Percentiles rank a stretch among this genome's conserved stretches.
phyloP scores from a whole-genome alignment of 2,113 vertebrate species.

The Seriola rivoliana region DNA sequence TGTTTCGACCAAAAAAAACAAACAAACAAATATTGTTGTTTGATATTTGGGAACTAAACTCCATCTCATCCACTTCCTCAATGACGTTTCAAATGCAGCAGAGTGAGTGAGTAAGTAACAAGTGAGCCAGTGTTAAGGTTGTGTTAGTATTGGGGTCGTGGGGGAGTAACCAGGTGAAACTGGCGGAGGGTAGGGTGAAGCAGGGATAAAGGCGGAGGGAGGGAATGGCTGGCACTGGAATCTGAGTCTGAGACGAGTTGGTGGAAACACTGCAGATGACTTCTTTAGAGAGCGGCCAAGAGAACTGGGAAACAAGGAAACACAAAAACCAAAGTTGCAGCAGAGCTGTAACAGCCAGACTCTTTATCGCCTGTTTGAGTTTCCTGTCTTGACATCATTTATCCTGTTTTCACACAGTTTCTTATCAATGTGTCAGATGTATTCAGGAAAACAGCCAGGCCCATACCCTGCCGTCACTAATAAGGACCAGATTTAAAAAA shows the following conservation, averaged over 20 bases:
- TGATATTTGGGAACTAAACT: slow-evolving; percentile 14
- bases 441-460: background rate
- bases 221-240: too few relatives aligned
- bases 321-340: too few relatives aligned
- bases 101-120: background rate
- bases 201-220: too few relatives aligned
- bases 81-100: background rate
- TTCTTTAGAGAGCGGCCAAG: too few relatives aligned
- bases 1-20: background rate
- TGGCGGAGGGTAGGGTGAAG: too few relatives aligned
- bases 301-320: too few relatives aligned
- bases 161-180: too few relatives aligned
- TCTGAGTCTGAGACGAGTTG: too few relatives aligned
- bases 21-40: background rate
- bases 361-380: slow-evolving; percentile 7
- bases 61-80: slow-evolving; percentile 1
- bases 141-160: too few relatives aligned
- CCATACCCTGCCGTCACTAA: background rate
- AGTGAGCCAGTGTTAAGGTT: background rate
- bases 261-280: too few relatives aligned
- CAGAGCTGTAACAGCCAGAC: background rate
- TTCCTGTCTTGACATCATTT: background rate
- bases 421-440: background rate
- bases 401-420: background rate
- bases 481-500: background rate